Base-by-base conservation (phyloP, 2,113 vertebrate species). In the Ascaphus truei region DNA sequence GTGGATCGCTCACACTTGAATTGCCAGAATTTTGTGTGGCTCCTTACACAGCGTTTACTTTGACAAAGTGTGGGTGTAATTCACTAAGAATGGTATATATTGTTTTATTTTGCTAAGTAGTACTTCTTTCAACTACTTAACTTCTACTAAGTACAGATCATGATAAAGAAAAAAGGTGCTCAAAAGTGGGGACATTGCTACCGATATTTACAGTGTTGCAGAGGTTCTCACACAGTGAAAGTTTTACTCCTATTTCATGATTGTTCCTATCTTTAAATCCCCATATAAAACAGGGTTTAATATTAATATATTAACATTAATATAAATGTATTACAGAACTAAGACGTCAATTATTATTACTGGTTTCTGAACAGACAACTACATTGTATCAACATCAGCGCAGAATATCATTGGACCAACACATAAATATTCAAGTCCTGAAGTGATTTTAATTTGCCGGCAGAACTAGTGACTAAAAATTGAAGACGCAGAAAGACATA, bases 1-100 rank as follows among this genome's bases (percentile, higher is more conserved):
- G 86, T 83, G 83, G 79, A 84, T 80, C 77, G 76, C 77, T 87
- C 83, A 82, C 82, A 75, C 80, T 84, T 83, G 72, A 77, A 74
- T 76, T 68, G 77, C 79, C 80, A 81, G 79, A 68, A 73, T 83
- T 84, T 76, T 73, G 77, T 88, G 84, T 85, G 81, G 81, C 85
- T 81, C 74, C 80, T 84, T 82, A 79, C 84, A 76, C 55, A 66
- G 39, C 79, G 76, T 85, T 82, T 84, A 79, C 79, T 86, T 79
- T 73, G 79, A 79, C 80, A 84, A 83, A 78, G 64, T 73, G 75
- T 76, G 81, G 80, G 68, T 80, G 73, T 76, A 76, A 66, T 82
- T 86, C 85, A 75, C 78, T 81, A 81, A 75, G 69, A 83, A 83
- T 81, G 71, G 73, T 84, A 79, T 81, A 55, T n/a, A 68, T 72